phyloP scores from a whole-genome alignment of 2,113 vertebrate genomes.

The Suricata suricatta region DNA sequence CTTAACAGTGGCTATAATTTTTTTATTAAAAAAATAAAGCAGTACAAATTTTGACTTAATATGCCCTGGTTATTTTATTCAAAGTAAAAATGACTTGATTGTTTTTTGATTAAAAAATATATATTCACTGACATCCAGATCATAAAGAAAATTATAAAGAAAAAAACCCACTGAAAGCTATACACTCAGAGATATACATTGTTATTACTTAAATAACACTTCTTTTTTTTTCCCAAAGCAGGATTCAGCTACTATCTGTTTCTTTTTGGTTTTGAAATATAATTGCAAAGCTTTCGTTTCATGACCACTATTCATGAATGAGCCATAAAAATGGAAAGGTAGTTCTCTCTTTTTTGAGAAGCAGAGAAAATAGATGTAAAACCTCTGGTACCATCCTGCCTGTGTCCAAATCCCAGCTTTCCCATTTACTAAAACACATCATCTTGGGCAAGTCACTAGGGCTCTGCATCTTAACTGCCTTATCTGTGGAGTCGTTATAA shows the following conservation, averaged over 20 bases:
- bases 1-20: background rate
- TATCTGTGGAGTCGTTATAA: background rate
- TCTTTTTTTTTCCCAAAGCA: background rate
- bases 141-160: constrained; percentile 12
- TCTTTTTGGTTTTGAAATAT: constrained; percentile 21
- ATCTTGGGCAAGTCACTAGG: background rate
- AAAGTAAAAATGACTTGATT: background rate
- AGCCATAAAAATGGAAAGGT: background rate
- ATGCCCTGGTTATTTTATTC: background rate
- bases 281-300: background rate
- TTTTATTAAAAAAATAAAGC: background rate
- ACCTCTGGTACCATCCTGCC: background rate
- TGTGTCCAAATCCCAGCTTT: background rate
- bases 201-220: background rate
- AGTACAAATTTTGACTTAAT: background rate
- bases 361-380: background rate
- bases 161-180: constrained; percentile 6
- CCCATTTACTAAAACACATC: background rate
- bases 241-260: background rate
- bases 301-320: background rate
- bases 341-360: background rate
- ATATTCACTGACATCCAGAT: background rate
- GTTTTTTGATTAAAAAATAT: background rate
- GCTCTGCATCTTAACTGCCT: background rate
- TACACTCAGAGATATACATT: background rate